Percentiles rank a stretch among this genome's conserved stretches.
Conservation (phyloP, 2,113 vertebrate species). For the Numenius arquata region DNA sequence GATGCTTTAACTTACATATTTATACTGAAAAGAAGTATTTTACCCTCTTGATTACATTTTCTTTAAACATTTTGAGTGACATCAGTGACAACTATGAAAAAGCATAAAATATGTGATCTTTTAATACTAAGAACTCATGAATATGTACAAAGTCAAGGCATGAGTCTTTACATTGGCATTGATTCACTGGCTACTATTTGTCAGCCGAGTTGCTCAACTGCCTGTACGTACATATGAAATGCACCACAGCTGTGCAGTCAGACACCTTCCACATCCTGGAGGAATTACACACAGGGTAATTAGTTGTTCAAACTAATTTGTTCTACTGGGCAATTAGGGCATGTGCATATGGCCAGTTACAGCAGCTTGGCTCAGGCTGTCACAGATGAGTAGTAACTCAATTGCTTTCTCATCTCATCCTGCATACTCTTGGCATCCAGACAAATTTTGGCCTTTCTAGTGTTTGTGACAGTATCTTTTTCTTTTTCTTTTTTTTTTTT, state of each 20-base stretch:
- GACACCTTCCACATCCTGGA: neutral
- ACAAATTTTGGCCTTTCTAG: neutral
- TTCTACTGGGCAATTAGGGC: neutral
- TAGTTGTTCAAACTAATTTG: neutral
- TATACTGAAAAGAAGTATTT: neutral
- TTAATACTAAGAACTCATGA: neutral
- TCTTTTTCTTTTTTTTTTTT: too few species aligned
- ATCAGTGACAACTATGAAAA: neutral
- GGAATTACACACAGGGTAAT: neutral
- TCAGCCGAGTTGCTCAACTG: neutral
- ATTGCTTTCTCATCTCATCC: neutral
- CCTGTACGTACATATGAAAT: rapidly evolving
- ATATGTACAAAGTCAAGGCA: neutral
- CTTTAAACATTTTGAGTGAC: neutral
- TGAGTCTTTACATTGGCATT: neutral
- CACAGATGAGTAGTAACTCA: neutral
- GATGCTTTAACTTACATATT: neutral
- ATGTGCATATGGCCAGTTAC: neutral
- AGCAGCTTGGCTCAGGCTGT: neutral
- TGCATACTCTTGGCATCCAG: rapidly evolving
- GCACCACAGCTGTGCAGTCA: rapidly evolving
- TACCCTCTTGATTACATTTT: neutral
- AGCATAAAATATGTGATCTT: neutral
- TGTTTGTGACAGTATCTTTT: neutral
- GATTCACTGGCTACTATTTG: neutral